Evolutionary conservation across 2,888 invertebrate species (phyloP), one percentile per base, ranked within the genome.

Genomic region (Cheilosia grossa): DNA sequence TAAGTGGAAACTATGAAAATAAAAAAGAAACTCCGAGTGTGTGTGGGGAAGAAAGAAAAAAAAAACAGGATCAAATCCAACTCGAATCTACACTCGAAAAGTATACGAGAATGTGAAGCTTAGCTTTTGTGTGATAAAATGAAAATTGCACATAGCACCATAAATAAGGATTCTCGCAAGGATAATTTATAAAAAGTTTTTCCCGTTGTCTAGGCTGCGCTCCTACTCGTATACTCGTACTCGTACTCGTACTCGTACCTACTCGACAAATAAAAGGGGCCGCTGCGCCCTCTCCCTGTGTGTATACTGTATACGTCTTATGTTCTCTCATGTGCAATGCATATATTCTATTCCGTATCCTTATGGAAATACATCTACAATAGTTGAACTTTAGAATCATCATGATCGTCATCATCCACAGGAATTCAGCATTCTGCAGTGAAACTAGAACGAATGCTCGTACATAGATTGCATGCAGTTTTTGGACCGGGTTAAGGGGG

Each of bases 101-200:
- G 69, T 79, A 51, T 73, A 73, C 61, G 82, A 64, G 69, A 73
- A 83, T 79, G 81, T 81, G 67, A 77, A 89, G 89, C 89, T 90
- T 91, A 90, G 90, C 90, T 91, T 90, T 90, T 90, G 73, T 90
- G 90, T 90, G 91, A 91, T 91, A 91, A 91, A 91, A 91, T 91
- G 90, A 91, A 91, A 91, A 91, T 91, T 91, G 90, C 91, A 90
- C 90, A 91, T 89, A 85, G 89, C 89, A 88, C 89, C 88, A 91
- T 91, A 91, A 91, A 91, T 90, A 91, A 91, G 91, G 91, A 91
- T 91, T 91, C 91, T 91, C 91, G 89, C 90, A 91, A 91, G 91
- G 89, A 91, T 91, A 91, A 91, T 91, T 91, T 91, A 91, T 90
- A 91, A 90, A 91, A 91, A 89, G 89, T 90, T 90, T 89, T 89